phyloP scores from a whole-genome alignment of 2,797 vertebrate genomes.

The Percopsis omiscomaycus region DNA sequence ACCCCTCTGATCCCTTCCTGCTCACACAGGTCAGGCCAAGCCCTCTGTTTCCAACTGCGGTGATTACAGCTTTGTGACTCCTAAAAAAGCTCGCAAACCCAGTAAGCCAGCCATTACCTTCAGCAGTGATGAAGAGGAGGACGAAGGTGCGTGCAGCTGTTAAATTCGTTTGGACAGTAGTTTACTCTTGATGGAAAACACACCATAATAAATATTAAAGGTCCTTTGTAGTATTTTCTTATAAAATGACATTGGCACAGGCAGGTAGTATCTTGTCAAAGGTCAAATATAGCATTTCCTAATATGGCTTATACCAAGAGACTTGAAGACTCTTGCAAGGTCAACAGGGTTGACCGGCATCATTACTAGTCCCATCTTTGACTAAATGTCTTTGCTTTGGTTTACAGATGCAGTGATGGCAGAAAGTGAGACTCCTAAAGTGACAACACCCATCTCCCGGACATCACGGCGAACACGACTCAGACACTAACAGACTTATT shows the following conservation, averaged over 20 bases:
- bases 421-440: slow-evolving; percentile 90
- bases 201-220: too few species aligned
- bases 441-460: slow-evolving; percentile 89
- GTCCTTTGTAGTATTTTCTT: too few species aligned
- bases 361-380: background rate
- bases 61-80: slow-evolving; percentile 80
- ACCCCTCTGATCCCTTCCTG: background rate
- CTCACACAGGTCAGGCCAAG: slow-evolving; percentile 64
- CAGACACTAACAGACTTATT: slow-evolving; percentile 64
- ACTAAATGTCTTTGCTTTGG: slow-evolving; percentile 1
- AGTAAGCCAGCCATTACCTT: slow-evolving; percentile 79
- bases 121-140: slow-evolving; percentile 88
- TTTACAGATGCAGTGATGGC: slow-evolving; percentile 80
- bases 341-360: too few species aligned
- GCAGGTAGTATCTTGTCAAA: too few species aligned
- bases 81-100: slow-evolving; percentile 58
- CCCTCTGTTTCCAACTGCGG: slow-evolving; percentile 38
- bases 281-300: too few species aligned
- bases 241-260: too few species aligned
- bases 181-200: background rate
- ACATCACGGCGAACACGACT: slow-evolving; percentile 78
- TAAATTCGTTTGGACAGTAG: background rate
- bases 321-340: too few species aligned
- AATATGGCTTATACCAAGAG: too few species aligned
- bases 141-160: slow-evolving; percentile 70